Base-by-base conservation (phyloP, 2,888 invertebrate species). In the Muscina levida region DNA sequence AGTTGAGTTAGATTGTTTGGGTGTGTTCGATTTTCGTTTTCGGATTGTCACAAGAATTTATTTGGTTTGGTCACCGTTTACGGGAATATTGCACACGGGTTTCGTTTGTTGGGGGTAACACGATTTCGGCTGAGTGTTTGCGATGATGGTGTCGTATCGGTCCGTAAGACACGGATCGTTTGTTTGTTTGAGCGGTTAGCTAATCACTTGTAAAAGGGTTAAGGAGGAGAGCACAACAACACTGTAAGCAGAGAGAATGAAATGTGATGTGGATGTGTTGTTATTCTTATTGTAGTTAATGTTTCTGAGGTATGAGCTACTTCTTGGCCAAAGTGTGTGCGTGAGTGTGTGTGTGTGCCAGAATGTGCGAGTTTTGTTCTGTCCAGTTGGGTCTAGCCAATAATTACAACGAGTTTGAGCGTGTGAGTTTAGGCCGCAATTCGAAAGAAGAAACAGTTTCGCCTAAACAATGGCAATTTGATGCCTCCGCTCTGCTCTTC, bases 71-170 rank as follows among this genome's bases (percentile, higher is more conserved):
- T 31, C 31, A 31, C 31, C 31, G 31, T 31, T 31, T 31, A 31
- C 31, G 31, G 31, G 31, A 19, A 37, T 22, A 56, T 68, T 68
- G 53, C 68, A 68, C 68, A 56, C 22, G 22, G 19, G 11, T 68
- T 67, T 24, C 5, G 53, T 39, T 31, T 15, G 8, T 66, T 15
- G 31, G 11, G 17, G 42, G 62, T 65, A 44, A 62, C 39, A 11
- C 22, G 11, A 8, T 39, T 59, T 19, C 8, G 15, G 19, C 15
- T 15, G 13, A 39, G 39, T 59, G 19, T 59, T 31, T 31, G 3
- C 31, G 3, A 31, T 37, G n/a, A 59, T 65, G 62, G 22, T 65
- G 42, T 44, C 13, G n/a, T 51, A 15, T n/a, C n/a, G n/a, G n/a
- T n/a, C n/a, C n/a, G 31, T 31, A 31, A 31, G 31, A 31, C 8